Percentiles rank a stretch among this genome's conserved stretches.
Evolutionary conservation across 2,888 invertebrate species (phyloP).

Genomic region (Nemotelus nigrinus): DNA sequence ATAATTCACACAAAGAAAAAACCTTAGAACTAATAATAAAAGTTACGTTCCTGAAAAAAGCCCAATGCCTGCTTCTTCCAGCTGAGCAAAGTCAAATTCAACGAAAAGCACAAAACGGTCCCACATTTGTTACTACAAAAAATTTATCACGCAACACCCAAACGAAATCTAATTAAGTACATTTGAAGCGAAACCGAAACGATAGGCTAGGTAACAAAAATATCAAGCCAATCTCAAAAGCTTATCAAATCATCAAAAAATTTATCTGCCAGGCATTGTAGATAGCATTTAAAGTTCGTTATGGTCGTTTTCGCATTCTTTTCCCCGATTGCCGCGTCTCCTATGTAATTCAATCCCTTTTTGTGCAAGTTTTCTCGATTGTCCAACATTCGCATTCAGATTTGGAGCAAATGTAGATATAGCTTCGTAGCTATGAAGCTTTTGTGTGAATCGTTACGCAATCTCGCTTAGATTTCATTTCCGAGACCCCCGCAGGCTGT

Average conservation of each 20-base stretch:
- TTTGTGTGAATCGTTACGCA: slow-evolving; percentile 39
- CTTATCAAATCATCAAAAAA: slow-evolving; percentile 42
- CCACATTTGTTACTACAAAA: too few relatives aligned
- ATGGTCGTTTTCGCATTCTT: slow-evolving; percentile 1
- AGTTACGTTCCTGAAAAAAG: too few relatives aligned
- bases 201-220: slow-evolving; percentile 13
- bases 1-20: too few relatives aligned
- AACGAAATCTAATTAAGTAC: slow-evolving; percentile 29
- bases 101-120: too few relatives aligned
- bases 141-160: background rate
- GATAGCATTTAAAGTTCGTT: slow-evolving; percentile 33
- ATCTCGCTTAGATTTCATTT: slow-evolving; percentile 43
- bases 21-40: too few relatives aligned
- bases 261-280: slow-evolving; percentile 37
- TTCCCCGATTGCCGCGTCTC: background rate
- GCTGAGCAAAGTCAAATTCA: too few relatives aligned
- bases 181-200: background rate
- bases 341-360: slow-evolving; percentile 2
- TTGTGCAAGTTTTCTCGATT: slow-evolving; percentile 3
- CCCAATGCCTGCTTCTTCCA: too few relatives aligned
- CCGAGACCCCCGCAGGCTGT: slow-evolving; percentile 47
- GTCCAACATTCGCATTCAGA: slow-evolving; percentile 1
- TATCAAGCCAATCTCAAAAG: slow-evolving; percentile 31
- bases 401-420: background rate
- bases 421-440: slow-evolving; percentile 18